A percentile compares a stretch with the other conserved stretches of the same genome.
Conservation (phyloP, 2,888 invertebrate species). For the Vesta saturnalis region DNA sequence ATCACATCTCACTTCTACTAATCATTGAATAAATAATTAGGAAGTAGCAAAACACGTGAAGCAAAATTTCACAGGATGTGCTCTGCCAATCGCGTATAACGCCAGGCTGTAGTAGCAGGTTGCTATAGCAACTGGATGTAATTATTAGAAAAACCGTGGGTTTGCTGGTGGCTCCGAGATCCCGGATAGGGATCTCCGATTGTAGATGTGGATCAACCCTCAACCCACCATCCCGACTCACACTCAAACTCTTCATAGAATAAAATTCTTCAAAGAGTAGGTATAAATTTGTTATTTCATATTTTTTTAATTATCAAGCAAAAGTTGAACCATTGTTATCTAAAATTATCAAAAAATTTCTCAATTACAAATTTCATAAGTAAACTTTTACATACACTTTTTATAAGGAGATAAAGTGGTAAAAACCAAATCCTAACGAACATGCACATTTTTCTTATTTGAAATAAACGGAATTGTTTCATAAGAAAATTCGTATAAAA, state of each 20-base stretch:
- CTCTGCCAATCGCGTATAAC: conserved; percentile 35
- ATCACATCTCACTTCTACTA: conserved; percentile 21
- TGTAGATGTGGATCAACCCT: conserved; percentile 38
- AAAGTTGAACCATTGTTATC: no score
- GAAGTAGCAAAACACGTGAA: conserved; percentile 35
- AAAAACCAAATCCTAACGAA: no score
- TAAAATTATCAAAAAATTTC: no score
- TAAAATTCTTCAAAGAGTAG: conserved; percentile 21
- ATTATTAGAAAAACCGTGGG: conserved; percentile 63
- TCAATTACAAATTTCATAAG: no score
- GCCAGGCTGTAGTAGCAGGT: conserved; percentile 46
- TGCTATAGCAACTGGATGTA: conserved; percentile 63
- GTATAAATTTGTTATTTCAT: neutral
- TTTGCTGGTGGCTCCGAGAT: conserved; percentile 44
- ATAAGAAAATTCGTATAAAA: neutral
- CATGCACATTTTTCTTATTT: no score
- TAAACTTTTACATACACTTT: no score
- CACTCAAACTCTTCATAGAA: conserved; percentile 27
- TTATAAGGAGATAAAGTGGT: no score
- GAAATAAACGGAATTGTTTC: neutral
- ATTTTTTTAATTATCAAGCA: neutral
- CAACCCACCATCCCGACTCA: conserved; percentile 30
- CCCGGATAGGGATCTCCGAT: conserved; percentile 38
- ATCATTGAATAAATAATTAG: conserved; percentile 35
- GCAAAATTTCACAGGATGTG: conserved; percentile 33